phyloP scores from a whole-genome alignment of 2,113 vertebrate species.

The Mystacornis crossleyi region DNA sequence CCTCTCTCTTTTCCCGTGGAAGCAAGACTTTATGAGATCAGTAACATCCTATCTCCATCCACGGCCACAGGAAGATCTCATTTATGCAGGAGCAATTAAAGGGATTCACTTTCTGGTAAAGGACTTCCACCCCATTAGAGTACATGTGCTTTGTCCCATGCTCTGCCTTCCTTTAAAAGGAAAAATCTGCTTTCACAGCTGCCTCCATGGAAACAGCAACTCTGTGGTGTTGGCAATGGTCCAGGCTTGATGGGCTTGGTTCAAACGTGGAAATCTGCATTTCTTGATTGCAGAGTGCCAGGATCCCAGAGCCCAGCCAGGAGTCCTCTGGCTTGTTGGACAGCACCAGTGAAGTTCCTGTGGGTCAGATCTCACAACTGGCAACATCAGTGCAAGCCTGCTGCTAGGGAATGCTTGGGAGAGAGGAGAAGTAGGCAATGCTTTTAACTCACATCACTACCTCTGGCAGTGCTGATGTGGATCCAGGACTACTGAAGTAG shows the following conservation, averaged over 20 bases:
- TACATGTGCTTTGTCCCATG: not conserved
- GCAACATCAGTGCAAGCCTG: not conserved
- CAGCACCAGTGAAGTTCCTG: not conserved
- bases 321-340: not conserved
- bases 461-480: not conserved
- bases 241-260: not conserved
- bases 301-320: not conserved
- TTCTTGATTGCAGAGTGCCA: not conserved
- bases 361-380: not conserved
- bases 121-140: not conserved
- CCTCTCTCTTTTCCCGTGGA: not conserved
- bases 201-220: conserved; percentile 52
- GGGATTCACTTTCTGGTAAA: not conserved
- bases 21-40: not conserved
- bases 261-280: not conserved
- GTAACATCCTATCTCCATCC: not conserved
- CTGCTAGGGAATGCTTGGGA: not conserved
- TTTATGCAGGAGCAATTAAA: not conserved
- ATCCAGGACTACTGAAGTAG: not conserved
- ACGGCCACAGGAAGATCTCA: not conserved
- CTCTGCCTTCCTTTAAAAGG: not conserved
- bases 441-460: not conserved
- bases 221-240: not conserved
- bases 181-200: conserved; percentile 14
- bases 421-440: not conserved